Base-by-base conservation (phyloP, 2,888 invertebrate species). In the Andrena trimmerana region DNA sequence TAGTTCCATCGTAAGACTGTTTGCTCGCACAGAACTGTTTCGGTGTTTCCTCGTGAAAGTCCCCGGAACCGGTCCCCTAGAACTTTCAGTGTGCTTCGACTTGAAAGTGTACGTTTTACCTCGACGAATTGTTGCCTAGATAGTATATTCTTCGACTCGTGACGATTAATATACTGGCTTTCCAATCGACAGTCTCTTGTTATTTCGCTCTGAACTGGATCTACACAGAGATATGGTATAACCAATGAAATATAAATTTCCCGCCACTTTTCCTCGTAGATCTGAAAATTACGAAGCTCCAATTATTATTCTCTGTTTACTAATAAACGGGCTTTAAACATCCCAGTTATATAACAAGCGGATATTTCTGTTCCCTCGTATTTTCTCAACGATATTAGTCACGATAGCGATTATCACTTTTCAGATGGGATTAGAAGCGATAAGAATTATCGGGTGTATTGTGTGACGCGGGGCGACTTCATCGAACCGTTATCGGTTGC, bases 31-130 rank as follows among this genome's bases (percentile, higher is more conserved):
- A 59, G 27, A 50, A 65, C 29, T 29, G 29, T 24, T 54, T 29
- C 59, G n/a, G 65, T 10, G 48, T 66, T 57, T 33, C 6, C 48
- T 6, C 36, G 72, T 72, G 72, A 77, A 77, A 77, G 73, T 79
- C 54, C 62, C 31, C 5, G 13, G 36, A 65, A 76, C 76, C 68
- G 79, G 76, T 65, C 69, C 8, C 10, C 31, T 5, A 13, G 10
- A 74, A 10, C 29, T 31, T 52, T 73, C 75, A 13, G 48, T 8
- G 13, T 20, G 4, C 13, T 50, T 20, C 13, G 31, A 4, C 24
- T 63, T 71, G 52, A 63, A 54, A 29, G 29, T 57, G 16, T 52
- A n/a, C 13, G 33, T 31, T 20, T 29, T 16, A 52, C 7, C 24
- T 10, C n/a, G 29, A 13, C 4, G 36, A 36, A 66, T 20, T n/a